Percentiles rank a stretch among this genome's conserved stretches.
These are phyloP conservation scores for Manis javanica DNA, from an alignment of 2,797 vertebrate species.

Conservation along the genomic window DNA sequence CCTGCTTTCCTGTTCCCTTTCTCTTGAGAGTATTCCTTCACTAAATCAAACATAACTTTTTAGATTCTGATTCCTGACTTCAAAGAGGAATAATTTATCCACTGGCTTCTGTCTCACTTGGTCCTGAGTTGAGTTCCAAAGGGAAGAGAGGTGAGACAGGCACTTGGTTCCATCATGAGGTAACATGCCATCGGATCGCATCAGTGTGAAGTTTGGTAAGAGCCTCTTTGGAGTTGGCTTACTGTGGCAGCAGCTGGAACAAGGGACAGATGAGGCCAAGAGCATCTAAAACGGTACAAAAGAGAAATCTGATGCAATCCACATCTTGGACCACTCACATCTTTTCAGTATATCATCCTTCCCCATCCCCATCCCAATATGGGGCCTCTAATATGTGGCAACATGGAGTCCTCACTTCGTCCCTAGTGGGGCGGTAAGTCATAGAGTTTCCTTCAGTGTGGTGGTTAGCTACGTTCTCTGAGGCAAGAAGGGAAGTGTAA, in stretches of 20 bases:
- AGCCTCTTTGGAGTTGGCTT: neutral
- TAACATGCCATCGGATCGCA: neutral
- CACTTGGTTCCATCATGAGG: neutral
- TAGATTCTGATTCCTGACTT: slow-evolving; percentile 38
- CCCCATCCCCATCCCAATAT: neutral
- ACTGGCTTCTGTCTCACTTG: neutral
- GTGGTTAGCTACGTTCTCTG: neutral
- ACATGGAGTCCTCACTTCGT: neutral
- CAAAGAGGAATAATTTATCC: slow-evolving; percentile 53
- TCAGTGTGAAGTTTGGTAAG: neutral
- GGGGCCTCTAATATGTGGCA: neutral
- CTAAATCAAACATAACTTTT: slow-evolving; percentile 42
- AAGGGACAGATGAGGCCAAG: neutral
- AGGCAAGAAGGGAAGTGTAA: neutral
- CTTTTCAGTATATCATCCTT: neutral
- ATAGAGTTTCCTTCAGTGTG: neutral
- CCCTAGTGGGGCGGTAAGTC: neutral
- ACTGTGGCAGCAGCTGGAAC: neutral
- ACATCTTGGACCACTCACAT: neutral
- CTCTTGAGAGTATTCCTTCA: neutral
- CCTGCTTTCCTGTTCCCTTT: neutral
- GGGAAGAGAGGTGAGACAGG: neutral
- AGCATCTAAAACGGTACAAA: neutral
- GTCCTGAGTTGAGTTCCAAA: slow-evolving; percentile 35
- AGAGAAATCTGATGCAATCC: neutral